Conservation (phyloP, 2,888 invertebrate genomes). For the Drosophila meridiana region DNA sequence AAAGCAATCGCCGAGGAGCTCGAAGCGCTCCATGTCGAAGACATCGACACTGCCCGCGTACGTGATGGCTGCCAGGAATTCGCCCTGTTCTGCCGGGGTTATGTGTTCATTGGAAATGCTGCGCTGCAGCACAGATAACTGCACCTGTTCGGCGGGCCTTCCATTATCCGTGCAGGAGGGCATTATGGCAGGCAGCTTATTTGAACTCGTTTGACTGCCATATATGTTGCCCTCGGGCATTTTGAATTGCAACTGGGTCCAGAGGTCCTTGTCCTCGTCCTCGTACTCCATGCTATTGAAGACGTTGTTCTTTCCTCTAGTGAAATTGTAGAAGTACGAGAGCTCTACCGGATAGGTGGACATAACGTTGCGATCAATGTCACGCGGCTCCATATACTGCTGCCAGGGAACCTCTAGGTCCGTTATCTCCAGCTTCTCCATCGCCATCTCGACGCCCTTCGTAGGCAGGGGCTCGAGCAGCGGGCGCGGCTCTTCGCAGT, state of each 20-base stretch:
- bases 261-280: constrained; percentile 56
- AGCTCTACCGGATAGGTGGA: constrained; percentile 88
- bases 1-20: constrained; percentile 94
- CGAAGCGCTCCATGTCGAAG: constrained; percentile 92
- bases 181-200: constrained; percentile 35
- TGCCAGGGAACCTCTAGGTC: constrained; percentile 74
- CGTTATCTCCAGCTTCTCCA: constrained; percentile 41
- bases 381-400: constrained; percentile 87
- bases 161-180: constrained; percentile 13
- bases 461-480: constrained; percentile 74
- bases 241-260: constrained; percentile 65
- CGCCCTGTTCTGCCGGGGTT: constrained; percentile 81
- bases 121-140: constrained; percentile 68
- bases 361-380: constrained; percentile 88
- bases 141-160: constrained; percentile 9
- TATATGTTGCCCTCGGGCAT: constrained; percentile 61
- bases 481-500: constrained; percentile 62
- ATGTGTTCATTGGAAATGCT: constrained; percentile 47
- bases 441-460: constrained; percentile 38
- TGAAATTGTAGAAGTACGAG: constrained; percentile 89
- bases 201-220: neutral
- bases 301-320: constrained; percentile 73
- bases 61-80: constrained; percentile 88
- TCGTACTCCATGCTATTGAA: constrained; percentile 55
- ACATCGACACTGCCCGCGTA: constrained; percentile 89